Conservation (phyloP, 1,140 invertebrate genomes). For the Drosophila rhopaloa region DNA sequence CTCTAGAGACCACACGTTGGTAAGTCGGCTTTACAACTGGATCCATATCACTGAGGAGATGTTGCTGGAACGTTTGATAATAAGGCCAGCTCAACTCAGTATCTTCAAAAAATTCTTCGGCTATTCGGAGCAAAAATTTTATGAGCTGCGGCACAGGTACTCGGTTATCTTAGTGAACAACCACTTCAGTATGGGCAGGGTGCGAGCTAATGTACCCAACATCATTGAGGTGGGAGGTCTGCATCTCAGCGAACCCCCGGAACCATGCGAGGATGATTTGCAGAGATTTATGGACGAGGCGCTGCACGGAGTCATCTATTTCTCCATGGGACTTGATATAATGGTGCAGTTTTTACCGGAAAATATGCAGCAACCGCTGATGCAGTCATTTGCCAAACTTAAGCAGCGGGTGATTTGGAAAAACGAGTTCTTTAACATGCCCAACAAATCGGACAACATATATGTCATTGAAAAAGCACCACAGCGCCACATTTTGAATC, state of each 20-base stretch:
- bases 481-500: constrained; percentile 85
- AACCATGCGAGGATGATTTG: constrained; percentile 63
- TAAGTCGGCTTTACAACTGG: constrained; percentile 80
- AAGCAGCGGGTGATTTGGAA: constrained; percentile 86
- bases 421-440: constrained; percentile 75
- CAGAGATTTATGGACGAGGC: constrained; percentile 86
- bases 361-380: constrained; percentile 78
- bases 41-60: constrained; percentile 49
- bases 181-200: constrained; percentile 60
- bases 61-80: constrained; percentile 14
- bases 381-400: constrained; percentile 25
- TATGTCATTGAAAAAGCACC: constrained; percentile 86
- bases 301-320: constrained; percentile 86
- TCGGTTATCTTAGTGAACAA: constrained; percentile 65
- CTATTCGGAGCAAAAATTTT: constrained; percentile 21
- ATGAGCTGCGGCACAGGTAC: constrained; percentile 38
- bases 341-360: constrained; percentile 85
- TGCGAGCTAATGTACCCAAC: constrained; percentile 65
- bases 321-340: constrained; percentile 87
- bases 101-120: constrained; percentile 68
- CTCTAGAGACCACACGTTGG: constrained; percentile 71
- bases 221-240: constrained; percentile 85
- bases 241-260: constrained; percentile 84
- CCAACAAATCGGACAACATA: constrained; percentile 86
- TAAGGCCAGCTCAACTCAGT: constrained; percentile 61